A percentile compares a stretch with the other conserved stretches of the same genome.
Evolutionary conservation across 2,888 invertebrate genomes (phyloP).

Genomic region (Thysanoteuthis rhombus): DNA sequence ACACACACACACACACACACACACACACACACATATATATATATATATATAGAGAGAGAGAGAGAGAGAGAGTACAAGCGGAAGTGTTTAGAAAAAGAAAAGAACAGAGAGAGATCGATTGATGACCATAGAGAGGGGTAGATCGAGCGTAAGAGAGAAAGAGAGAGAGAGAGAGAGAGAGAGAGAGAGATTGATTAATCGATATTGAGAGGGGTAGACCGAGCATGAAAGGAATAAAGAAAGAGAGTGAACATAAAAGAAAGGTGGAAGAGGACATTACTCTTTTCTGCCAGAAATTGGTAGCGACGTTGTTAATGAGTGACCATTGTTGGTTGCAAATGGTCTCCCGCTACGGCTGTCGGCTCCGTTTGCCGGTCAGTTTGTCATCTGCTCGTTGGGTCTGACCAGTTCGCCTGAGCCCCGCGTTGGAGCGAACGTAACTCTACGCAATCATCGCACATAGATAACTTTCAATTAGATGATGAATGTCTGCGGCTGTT

Average conservation of each 20-base stretch:
- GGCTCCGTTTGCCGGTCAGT: background rate
- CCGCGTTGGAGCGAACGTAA: background rate
- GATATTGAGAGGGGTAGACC: background rate
- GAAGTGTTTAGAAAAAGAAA: too few species aligned
- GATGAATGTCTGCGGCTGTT: background rate
- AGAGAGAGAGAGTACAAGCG: background rate
- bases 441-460: constrained; percentile 12
- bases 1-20: background rate
- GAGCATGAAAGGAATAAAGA: background rate
- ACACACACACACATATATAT: background rate
- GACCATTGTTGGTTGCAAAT: background rate
- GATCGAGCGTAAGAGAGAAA: too few species aligned
- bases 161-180: too few species aligned
- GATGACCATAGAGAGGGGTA: too few species aligned
- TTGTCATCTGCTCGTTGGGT: background rate
- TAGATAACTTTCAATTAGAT: background rate
- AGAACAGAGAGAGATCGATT: too few species aligned
- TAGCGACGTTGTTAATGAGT: background rate
- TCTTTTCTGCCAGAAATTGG: background rate
- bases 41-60: too few species aligned
- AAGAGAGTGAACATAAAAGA: background rate
- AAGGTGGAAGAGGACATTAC: background rate
- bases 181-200: background rate
- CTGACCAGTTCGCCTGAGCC: background rate
- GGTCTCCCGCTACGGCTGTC: background rate